Base-by-base conservation (phyloP, 2,888 invertebrate species). In the Drosophila pseudotakahashii region DNA sequence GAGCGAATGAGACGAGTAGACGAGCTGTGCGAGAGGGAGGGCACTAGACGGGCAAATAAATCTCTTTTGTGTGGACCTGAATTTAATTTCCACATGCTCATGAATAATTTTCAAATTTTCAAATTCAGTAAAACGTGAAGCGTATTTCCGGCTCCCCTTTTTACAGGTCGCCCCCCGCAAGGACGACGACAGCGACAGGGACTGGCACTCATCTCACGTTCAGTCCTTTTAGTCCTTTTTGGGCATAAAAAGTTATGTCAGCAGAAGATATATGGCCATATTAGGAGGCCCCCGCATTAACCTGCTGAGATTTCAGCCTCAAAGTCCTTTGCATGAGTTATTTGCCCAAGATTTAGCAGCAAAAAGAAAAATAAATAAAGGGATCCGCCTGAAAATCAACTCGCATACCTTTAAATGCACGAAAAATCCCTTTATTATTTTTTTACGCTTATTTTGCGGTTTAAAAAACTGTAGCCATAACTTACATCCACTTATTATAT, bases 71-170 rank as follows among this genome's bases (percentile, higher is more conserved):
- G 83, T 78, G 90, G 86, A 89, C 84, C 84, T 89, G 90, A 90
- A 89, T 89, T 89, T 81, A 86, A 89, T 89, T 89, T 89, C 90
- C 89, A 79, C 89, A 85, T 80, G 89, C 89, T 90, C 89, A 89
- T 89, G 90, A 89, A 89, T 90, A 89, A 89, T 90, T 90, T 89
- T 90, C 85, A 89, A 89, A 89, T 90, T 90, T 88, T 71, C 63
- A 84, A 88, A 81, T 85, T 88, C 85, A 89, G 75, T 78, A 76
- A 88, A 87, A 84, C 78, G 86, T 81, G 72, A 84, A 82, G 84
- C 87, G 86, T 88, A 80, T 80, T 88, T 84, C 84, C 84, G 78
- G 37, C 39, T 37, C 36, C 13, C 47, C 30, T 19, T 47, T 16
- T 13, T 16, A 26, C 39, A 47, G 61, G 61, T 60, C 47, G 13